A percentile compares a stretch with the other conserved stretches of the same genome.
Conservation (phyloP, 2,797 vertebrate genomes). For the Fistularia commersonii region DNA sequence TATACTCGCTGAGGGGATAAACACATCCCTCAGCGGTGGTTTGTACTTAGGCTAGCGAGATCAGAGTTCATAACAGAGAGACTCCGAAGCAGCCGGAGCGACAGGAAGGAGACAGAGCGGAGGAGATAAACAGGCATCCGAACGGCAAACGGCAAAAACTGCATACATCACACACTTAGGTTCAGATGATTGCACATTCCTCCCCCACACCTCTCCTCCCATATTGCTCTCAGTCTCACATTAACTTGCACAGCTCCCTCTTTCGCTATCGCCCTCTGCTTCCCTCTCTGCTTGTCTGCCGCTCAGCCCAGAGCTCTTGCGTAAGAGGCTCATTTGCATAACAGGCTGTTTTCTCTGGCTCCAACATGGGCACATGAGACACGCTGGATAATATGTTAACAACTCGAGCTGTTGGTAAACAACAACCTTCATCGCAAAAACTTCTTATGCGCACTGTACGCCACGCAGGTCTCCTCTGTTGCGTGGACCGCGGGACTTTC, state of each 20-base stretch:
- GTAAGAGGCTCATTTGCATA: slow-evolving; percentile 72
- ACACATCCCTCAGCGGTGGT: slow-evolving; percentile 60
- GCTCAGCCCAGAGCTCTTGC: slow-evolving; percentile 63
- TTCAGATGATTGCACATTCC: slow-evolving; percentile 43
- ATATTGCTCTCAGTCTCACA: slow-evolving; percentile 46
- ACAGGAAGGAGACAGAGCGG: slow-evolving; percentile 47
- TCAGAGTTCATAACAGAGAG: slow-evolving; percentile 62
- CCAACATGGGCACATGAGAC: slow-evolving; percentile 51
- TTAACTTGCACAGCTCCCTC: slow-evolving; percentile 51
- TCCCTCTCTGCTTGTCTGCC: slow-evolving; percentile 36
- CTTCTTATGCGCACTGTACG: slow-evolving; percentile 31
- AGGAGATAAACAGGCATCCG: slow-evolving; percentile 50
- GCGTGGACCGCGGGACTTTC: slow-evolving; percentile 13
- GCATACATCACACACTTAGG: slow-evolving; percentile 33
- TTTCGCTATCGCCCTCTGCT: slow-evolving; percentile 30
- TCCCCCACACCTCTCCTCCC: slow-evolving; percentile 61
- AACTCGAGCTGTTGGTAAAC: slow-evolving; percentile 64
- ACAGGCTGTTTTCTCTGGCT: slow-evolving; percentile 66
- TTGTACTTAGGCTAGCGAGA: slow-evolving; percentile 58
- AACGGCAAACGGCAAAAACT: slow-evolving; percentile 35
- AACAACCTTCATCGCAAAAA: slow-evolving; percentile 54
- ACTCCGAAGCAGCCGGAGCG: slow-evolving; percentile 39
- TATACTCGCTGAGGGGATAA: slow-evolving; percentile 65
- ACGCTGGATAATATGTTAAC: slow-evolving; percentile 62
- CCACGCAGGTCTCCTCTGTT: slow-evolving; percentile 27